Evolutionary conservation across 2,797 vertebrate genomes (phyloP), one percentile per base, ranked within the genome.

Genomic region (Mus caroli): DNA sequence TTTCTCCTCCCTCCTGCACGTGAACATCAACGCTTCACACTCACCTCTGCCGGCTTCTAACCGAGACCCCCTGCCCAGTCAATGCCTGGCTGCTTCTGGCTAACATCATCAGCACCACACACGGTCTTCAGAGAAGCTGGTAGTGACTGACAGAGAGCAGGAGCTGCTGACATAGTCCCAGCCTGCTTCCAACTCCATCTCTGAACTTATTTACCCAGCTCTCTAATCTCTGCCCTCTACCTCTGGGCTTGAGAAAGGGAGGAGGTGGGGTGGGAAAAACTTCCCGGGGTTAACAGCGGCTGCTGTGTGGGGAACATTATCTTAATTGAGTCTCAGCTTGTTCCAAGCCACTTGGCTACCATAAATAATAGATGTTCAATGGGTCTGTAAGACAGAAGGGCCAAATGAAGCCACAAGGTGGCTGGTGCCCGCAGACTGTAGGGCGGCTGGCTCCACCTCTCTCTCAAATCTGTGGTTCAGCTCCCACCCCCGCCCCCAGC

Each of bases 311-410:
- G 76, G 37, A 80, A 94, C 52, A 11, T 92, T 94, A 96, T 56
- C 19, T 97, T 97, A 97, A 95, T 67, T 91, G 89, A 92, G 75
- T 96, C 94, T 96, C 75, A 88, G 77, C 11, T 96, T 77, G 71
- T 88, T 96, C 93, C 62, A 89, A 56, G 85, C 85, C 92, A 75
- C 26, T 92, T 26, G 60, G 71, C 93, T 13, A 69, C 93, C 92
- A 96, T 96, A 88, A 98, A 87, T 95, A 96, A 97, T 94, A 92
- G 92, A 92, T 97, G 96, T 3, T 6, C 97, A 97, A 87, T 73
- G 6, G 24, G 26, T 85, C 89, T 37, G 67, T 69, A 96, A 98
- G 75, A 71, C 85, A 31, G 58, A 84, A 89, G 9, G 83, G 54
- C 64, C 37, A n/a, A 58, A 26, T n/a, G 1, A 40, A 46, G 64